phyloP scores from a whole-genome alignment of 1,140 invertebrate species.

The Caenorhabditis briggsae region DNA sequence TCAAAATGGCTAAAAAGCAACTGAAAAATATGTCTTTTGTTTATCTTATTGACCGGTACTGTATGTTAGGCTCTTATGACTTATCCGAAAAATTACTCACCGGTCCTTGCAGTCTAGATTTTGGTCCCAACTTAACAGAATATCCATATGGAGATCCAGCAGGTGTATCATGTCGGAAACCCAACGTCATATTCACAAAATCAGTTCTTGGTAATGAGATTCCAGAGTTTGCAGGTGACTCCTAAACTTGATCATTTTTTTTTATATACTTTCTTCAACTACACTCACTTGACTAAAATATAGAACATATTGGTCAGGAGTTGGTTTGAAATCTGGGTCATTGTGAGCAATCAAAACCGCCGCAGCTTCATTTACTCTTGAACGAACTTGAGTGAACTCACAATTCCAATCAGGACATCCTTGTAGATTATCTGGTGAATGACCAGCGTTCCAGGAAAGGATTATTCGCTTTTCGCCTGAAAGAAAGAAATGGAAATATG shows the following conservation, averaged over 20 bases:
- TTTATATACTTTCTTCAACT: neutral
- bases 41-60: no score
- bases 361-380: slow-evolving; percentile 57
- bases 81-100: neutral
- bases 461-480: slow-evolving; percentile 45
- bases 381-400: slow-evolving; percentile 64
- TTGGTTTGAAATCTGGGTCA: slow-evolving; percentile 47
- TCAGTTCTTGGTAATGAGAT: neutral
- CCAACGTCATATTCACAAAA: slow-evolving; percentile 71
- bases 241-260: slow-evolving; percentile 51
- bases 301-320: slow-evolving; percentile 70
- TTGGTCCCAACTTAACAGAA: slow-evolving; percentile 69
- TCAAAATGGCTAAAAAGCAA: no score
- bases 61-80: no score
- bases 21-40: no score
- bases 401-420: slow-evolving; percentile 77
- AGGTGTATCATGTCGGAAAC: slow-evolving; percentile 71
- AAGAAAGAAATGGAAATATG: slow-evolving; percentile 38
- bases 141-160: slow-evolving; percentile 74
- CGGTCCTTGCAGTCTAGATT: slow-evolving; percentile 56
- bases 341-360: slow-evolving; percentile 56
- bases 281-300: slow-evolving; percentile 71
- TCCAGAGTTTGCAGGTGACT: slow-evolving; percentile 64
- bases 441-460: slow-evolving; percentile 63
- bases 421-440: slow-evolving; percentile 65